Evolutionary conservation across 2,888 invertebrate species (phyloP).

Genomic region (Habrosyne pyritoides): DNA sequence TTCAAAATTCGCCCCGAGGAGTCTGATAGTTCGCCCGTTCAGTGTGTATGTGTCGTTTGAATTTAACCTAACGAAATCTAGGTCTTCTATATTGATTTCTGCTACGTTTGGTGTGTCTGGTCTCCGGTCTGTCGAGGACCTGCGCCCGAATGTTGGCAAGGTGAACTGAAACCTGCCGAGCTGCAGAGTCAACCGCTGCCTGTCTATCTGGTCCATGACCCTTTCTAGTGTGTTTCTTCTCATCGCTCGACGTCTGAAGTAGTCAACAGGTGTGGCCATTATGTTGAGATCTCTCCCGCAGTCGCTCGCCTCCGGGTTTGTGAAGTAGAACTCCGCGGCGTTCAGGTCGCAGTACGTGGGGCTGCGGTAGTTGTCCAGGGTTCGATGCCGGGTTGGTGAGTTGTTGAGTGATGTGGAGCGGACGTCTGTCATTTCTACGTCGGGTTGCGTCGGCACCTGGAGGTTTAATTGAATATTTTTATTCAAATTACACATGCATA

Average conservation of each 20-base stretch:
- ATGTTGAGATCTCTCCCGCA: slow-evolving; percentile 57
- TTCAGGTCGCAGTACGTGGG: slow-evolving; percentile 59
- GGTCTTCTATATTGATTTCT: slow-evolving; percentile 62
- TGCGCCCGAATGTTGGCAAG: slow-evolving; percentile 58
- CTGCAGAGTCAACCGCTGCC: slow-evolving; percentile 61
- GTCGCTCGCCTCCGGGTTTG: slow-evolving; percentile 45
- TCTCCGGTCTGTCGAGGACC: slow-evolving; percentile 30
- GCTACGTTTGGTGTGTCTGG: slow-evolving; percentile 73
- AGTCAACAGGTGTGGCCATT: slow-evolving; percentile 57
- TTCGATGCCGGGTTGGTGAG: slow-evolving; percentile 44
- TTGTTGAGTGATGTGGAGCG: slow-evolving; percentile 41
- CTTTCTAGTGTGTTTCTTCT: slow-evolving; percentile 54
- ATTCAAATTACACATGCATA: too few species aligned
- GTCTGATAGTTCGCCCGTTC: slow-evolving; percentile 69
- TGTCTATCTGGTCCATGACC: slow-evolving; percentile 51
- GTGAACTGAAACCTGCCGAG: slow-evolving; percentile 68
- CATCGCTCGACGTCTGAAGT: slow-evolving; percentile 43
- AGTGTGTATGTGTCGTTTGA: slow-evolving; percentile 71
- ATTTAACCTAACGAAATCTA: slow-evolving; percentile 62
- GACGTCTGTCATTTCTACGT: slow-evolving; percentile 66
- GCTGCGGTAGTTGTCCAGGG: slow-evolving; percentile 51
- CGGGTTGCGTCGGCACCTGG: slow-evolving; percentile 68
- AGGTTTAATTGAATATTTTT: neutral
- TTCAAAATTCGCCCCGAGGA: slow-evolving; percentile 71
- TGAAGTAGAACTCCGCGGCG: slow-evolving; percentile 47